A percentile compares a stretch with the other conserved stretches of the same genome.
phyloP scores from a whole-genome alignment of 2,797 vertebrate species.

The Balearica regulorum region DNA sequence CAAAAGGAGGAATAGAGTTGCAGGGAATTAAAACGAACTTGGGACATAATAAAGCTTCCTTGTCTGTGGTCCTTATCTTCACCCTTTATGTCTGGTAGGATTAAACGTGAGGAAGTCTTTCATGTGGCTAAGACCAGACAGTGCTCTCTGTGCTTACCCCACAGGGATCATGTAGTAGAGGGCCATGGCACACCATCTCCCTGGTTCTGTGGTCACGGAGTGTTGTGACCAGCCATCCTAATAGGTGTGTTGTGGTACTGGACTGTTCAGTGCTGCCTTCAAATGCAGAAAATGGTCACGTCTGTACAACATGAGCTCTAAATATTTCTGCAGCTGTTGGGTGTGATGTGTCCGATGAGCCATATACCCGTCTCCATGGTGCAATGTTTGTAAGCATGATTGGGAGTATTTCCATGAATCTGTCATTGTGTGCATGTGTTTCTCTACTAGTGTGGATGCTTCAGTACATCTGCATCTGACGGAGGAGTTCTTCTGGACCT shows the following conservation, averaged over 20 bases:
- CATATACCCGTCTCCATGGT: background rate
- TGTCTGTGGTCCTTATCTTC: background rate
- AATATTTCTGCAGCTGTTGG: background rate
- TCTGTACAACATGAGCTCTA: background rate
- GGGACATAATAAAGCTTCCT: background rate
- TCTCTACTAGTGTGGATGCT: background rate
- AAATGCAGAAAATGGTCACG: background rate
- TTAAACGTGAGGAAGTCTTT: background rate
- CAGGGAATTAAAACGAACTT: background rate
- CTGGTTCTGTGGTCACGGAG: background rate
- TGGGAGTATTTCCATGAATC: background rate
- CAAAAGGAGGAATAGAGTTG: background rate
- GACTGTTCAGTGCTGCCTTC: background rate
- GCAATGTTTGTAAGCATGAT: background rate
- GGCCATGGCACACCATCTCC: background rate
- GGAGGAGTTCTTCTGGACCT: background rate
- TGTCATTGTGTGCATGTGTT: fast-evolving
- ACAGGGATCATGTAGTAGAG: background rate
- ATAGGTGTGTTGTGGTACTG: fast-evolving
- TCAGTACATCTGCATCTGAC: background rate
- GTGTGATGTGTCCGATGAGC: fast-evolving
- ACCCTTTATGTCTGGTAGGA: background rate
- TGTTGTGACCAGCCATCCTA: background rate
- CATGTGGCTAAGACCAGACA: background rate
- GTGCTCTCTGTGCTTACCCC: background rate